Evolutionary conservation across 2,113 vertebrate genomes (phyloP).

Genomic region (Forbesichthys agassizii): DNA sequence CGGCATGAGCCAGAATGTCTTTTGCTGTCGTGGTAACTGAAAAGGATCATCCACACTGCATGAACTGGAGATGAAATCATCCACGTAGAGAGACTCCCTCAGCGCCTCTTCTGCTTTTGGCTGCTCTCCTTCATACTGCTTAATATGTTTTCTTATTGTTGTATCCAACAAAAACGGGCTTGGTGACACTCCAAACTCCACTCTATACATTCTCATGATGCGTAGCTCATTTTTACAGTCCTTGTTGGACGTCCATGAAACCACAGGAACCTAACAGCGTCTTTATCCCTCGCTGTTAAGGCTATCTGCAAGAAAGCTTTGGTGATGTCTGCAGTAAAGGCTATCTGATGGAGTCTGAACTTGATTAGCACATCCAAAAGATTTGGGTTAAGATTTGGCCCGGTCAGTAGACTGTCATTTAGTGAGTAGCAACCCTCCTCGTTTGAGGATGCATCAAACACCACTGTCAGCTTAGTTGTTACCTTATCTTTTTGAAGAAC

Average conservation of each 20-base stretch:
- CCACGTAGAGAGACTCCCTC: slow-evolving; percentile 34
- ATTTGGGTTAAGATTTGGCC: too few relatives aligned
- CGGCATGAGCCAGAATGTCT: slow-evolving; percentile 4
- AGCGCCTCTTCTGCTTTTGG: slow-evolving; percentile 1
- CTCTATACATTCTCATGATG: too few relatives aligned
- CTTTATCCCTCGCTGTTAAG: slow-evolving; percentile 13
- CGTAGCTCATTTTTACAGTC: too few relatives aligned
- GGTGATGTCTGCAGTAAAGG: slow-evolving; percentile 30
- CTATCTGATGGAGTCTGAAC: slow-evolving; percentile 28
- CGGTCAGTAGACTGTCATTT: too few relatives aligned
- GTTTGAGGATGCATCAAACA: slow-evolving; percentile 44
- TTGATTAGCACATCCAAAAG: slow-evolving; percentile 6
- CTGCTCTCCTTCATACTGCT: neutral
- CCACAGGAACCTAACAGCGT: slow-evolving; percentile 49
- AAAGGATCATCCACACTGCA: neutral
- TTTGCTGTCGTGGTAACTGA: slow-evolving; percentile 20
- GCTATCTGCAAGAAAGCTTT: slow-evolving; percentile 32
- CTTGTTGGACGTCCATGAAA: slow-evolving; percentile 16
- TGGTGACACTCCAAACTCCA: too few relatives aligned
- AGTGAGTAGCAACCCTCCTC: neutral
- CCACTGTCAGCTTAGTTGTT: slow-evolving; percentile 35
- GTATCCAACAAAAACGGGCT: too few relatives aligned
- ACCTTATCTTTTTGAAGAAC: slow-evolving; percentile 23
- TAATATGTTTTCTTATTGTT: too few relatives aligned
- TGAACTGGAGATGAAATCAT: slow-evolving; percentile 18